Evolutionary conservation across 2,113 vertebrate genomes (phyloP), one percentile per base, ranked within the genome.

Genomic region (Apeltes quadracus): DNA sequence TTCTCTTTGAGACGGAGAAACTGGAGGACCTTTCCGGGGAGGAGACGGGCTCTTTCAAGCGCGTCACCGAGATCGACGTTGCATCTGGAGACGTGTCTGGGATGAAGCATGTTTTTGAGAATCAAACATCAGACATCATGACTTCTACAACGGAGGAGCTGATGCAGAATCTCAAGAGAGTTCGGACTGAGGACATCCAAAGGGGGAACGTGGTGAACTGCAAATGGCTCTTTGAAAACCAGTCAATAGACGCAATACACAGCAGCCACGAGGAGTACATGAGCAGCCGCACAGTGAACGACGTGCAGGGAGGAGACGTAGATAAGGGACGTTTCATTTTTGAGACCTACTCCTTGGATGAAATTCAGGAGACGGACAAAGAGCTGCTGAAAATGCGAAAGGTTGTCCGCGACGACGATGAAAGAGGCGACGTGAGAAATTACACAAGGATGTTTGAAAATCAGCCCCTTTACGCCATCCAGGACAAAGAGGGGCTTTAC

Each of bases 401-500:
- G 66, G 90, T 92, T 16, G 59, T 84, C 48, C 46, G 92, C 7
- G 92, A 95, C 29, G 92, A 95, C 69, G 91, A 93, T 61, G 93
- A 95, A 68, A 96, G 92, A 57, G 95, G 96, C 2, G 88, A 97
- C 20, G 95, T 97, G 23, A 95, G 93, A 89, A 95, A 94, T 72
- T 97, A 95, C 72, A 94, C 93, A 53, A 95, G 95, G 93, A 92
- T 96, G 84, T 97, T 97, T 92, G 96, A 98, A 94, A 95, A 94
- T 36, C 94, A 96, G 79, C 95, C 96, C 11, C 94, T 97, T 23
- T 97, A 97, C 74, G 96, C 96, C 36, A 96, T 98, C 83, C 94
- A 93, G 84, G 96, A 98, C 89, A 92, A 91, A 88, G 95, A 96
- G 84, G 96, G 96, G 0, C 86, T 91, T 91, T 97, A 94, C 79